Base-by-base conservation (phyloP, 2,888 invertebrate genomes). In the Spilosoma lubricipeda region DNA sequence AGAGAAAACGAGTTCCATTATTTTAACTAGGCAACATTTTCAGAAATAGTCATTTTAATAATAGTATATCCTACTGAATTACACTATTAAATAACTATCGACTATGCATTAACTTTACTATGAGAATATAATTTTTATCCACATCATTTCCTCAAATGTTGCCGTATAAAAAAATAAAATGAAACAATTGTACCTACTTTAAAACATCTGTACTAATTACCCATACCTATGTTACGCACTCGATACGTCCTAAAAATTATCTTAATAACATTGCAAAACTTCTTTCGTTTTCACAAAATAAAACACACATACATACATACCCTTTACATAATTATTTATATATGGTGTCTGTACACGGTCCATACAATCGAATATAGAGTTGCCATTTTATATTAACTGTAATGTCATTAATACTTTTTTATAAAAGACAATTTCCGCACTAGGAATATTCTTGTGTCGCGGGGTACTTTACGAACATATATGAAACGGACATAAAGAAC, bases 301-400 rank as follows among this genome's bases (percentile, higher is more conserved):
- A 71, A 72, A 71, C 74, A 56, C 20, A 48, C 70, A 56, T 4
- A 48, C 70, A 56, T 27, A 65, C 72, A 76, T 69, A 64, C 67
- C 67, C 65, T 76, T 76, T 76, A 82, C 80, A 77, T 77, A 66
- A 68, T 36, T 85, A 85, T 84, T 76, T 81, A 85, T 82, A 84
- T 73, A 64, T 75, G 56, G n/a, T 72, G n/a, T 23, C 23, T 59
- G 69, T 66, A 70, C 66, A 42, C 67, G 39, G 70, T 39, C 69
- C 70, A 70, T 73, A 70, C 70, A 73, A 73, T 68, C 18, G 11
- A 56, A 65, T 36, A 27, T 67, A 45, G n/a, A 48, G 48, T 70
- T 45, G 30, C 15, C 27, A 67, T 23, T 48, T 18, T 45, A 69
- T 64, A 64, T 69, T 20, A 69, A 64, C 64, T 52, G 64, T 65